phyloP scores from a whole-genome alignment of 2,888 invertebrate genomes.

The Myathropa florea region DNA sequence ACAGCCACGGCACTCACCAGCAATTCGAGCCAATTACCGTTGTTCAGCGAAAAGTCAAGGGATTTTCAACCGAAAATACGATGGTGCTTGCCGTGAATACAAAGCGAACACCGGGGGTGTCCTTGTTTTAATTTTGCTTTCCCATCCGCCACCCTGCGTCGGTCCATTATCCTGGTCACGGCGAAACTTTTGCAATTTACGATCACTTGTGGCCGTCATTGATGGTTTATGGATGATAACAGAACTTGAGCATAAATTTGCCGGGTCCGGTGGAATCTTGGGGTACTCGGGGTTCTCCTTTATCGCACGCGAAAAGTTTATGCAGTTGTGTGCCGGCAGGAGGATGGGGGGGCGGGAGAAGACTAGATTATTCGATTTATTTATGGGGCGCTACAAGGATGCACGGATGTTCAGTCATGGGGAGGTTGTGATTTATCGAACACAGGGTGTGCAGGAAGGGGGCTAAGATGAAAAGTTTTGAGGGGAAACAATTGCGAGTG shows the following conservation, averaged over 20 bases:
- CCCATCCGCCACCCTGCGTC: background rate
- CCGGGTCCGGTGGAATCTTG: background rate
- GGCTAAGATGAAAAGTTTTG: background rate
- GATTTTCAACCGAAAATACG: background rate
- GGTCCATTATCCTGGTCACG: background rate
- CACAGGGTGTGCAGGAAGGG: background rate
- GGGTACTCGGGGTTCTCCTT: conserved; percentile 1
- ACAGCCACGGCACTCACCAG: background rate
- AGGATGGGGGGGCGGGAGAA: too few species aligned
- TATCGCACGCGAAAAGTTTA: conserved; percentile 44
- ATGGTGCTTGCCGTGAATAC: background rate
- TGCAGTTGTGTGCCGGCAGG: conserved; percentile 25
- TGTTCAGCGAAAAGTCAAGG: conserved; percentile 10
- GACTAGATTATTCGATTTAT: conserved; percentile 19
- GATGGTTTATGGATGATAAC: conserved; percentile 68
- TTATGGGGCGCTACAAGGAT: background rate
- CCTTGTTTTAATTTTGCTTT: conserved; percentile 47
- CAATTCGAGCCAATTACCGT: background rate
- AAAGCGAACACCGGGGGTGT: background rate
- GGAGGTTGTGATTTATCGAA: background rate
- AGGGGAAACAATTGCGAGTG: background rate
- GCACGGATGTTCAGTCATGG: background rate
- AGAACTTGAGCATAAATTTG: conserved; percentile 57
- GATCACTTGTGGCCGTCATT: conserved; percentile 56
- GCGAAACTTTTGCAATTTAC: conserved; percentile 66